These are phyloP conservation scores for Chalcosyrphus nemorum DNA, from an alignment of 2,888 invertebrate species.

Conservation along the genomic window DNA sequence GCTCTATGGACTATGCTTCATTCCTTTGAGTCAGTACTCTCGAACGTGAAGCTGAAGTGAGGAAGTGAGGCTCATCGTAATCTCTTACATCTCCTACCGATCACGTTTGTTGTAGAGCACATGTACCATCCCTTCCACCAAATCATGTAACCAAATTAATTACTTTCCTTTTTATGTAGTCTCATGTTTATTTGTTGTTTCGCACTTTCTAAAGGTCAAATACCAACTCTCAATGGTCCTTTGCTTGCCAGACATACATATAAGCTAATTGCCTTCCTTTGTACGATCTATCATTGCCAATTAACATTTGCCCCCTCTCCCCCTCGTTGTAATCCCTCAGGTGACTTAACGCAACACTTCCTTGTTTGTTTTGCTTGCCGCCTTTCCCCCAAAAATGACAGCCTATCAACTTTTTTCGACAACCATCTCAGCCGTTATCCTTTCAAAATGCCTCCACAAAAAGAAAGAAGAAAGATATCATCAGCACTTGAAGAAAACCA, in stretches of 20 bases:
- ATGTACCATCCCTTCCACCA: too few species aligned
- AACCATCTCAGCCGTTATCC: not conserved
- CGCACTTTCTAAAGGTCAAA: not conserved
- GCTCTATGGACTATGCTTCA: too few species aligned
- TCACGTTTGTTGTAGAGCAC: too few species aligned
- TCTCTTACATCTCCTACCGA: too few species aligned
- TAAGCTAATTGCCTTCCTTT: too few species aligned
- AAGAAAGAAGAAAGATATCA: constrained; percentile 29
- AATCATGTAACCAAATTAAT: not conserved
- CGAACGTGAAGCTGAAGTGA: too few species aligned
- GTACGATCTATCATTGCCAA: not conserved
- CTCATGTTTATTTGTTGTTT: not conserved
- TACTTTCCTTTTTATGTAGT: not conserved
- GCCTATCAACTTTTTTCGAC: not conserved
- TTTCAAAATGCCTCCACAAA: constrained; percentile 6
- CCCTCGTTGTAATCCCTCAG: not conserved
- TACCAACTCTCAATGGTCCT: not conserved
- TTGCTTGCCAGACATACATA: too few species aligned
- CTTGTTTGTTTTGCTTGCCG: constrained; percentile 1
- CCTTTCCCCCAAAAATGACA: constrained; percentile 7
- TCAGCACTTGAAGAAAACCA: constrained; percentile 13
- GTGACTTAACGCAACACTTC: not conserved
- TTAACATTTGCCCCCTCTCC: not conserved
- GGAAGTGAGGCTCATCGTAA: too few species aligned
- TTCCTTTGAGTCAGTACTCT: too few species aligned